phyloP scores from a whole-genome alignment of 2,888 invertebrate genomes.

The Zele albiditarsus region DNA sequence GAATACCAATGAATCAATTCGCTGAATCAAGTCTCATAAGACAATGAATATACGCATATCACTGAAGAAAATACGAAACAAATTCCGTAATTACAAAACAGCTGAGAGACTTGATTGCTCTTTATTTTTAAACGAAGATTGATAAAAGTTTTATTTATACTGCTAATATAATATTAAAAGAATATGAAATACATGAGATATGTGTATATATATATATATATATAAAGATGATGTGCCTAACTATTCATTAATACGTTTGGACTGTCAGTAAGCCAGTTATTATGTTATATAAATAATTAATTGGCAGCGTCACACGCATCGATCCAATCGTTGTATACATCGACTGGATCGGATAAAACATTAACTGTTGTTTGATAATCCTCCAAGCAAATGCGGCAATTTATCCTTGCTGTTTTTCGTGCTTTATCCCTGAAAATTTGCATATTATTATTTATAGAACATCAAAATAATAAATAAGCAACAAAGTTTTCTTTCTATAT shows the following conservation, averaged over 20 bases:
- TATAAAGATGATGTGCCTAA: not conserved
- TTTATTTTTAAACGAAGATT: no score
- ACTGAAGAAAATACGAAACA: no score
- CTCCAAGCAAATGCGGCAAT: slow-evolving; percentile 94
- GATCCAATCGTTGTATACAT: slow-evolving; percentile 99
- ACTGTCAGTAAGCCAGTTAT: not conserved
- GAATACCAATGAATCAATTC: no score
- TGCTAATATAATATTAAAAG: not conserved
- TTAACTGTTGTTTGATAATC: slow-evolving; percentile 96
- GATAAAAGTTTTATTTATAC: no score
- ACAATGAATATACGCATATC: no score
- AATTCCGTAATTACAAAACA: no score
- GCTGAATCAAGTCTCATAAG: no score
- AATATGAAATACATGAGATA: not conserved
- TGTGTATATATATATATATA: not conserved
- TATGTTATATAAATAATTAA: slow-evolving; percentile 65
- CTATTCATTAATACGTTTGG: not conserved
- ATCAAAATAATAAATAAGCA: not conserved
- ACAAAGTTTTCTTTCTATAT: not conserved
- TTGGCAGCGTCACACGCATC: slow-evolving; percentile 97
- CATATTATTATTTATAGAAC: not conserved
- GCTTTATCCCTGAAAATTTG: slow-evolving; percentile 87
- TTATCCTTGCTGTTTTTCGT: slow-evolving; percentile 92
- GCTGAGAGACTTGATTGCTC: no score
- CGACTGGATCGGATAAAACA: slow-evolving; percentile 95